Evolutionary conservation across 2,797 vertebrate species (phyloP), one percentile per base, ranked within the genome.

Genomic region (Melanotaenia pygmaea): DNA sequence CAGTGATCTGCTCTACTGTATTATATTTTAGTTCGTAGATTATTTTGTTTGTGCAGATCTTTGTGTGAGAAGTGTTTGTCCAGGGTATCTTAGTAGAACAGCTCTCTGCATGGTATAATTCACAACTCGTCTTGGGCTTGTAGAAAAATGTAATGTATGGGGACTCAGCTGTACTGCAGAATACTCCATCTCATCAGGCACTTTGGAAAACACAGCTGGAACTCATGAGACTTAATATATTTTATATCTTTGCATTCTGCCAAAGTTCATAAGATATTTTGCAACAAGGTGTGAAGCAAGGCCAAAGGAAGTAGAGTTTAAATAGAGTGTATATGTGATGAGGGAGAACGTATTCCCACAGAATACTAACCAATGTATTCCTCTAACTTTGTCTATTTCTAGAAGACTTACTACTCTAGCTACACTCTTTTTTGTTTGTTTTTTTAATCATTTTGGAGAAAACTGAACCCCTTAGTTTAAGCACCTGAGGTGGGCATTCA

Each of bases 241-340:
- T 87, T 90, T 67, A 47, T 86, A 83, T 80, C 73, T 77, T 22
- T 73, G 80, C 75, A 74, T 79, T 85, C 86, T 87, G 88, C 84
- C 85, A 88, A 91, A 91, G 84, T 85, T 90, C 72, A 76, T 59
- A 60, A 35, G 71, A 73, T 68, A 72, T 76, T 82, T 64, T 83
- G 72, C 63, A 65, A 10, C 5, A 32, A 50, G 51, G 60, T 47
- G 59, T 30, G 62, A 82, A 70, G 72, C 26, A 28, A 83, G 74
- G 75, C 76, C 80, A 87, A 87, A 85, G 70, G 77, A 30, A 65
- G 50, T 5, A 28, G 26, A 76, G 69, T 53, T 86, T 60, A 53
- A 63, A 61, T 11, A 59, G 60, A 71, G 37, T 70, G 51, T 56
- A 58, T 40, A 30, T 24, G 50, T 20, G 10, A 51, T 24, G 58